phyloP scores from a whole-genome alignment of 2,113 vertebrate species.

The Steatornis caripensis region DNA sequence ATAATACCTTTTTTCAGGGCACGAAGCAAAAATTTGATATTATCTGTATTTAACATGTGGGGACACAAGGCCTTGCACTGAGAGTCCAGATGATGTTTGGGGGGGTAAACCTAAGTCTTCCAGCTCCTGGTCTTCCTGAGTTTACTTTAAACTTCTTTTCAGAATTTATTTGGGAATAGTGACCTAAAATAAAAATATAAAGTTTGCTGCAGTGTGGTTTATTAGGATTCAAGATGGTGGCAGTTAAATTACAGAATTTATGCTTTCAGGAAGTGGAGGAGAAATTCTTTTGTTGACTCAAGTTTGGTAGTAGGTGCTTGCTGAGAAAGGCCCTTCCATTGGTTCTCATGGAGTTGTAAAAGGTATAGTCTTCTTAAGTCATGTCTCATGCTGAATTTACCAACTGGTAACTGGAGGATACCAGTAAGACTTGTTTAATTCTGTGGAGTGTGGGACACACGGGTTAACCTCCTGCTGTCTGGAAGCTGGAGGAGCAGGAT shows the following conservation, averaged over 20 bases:
- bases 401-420: neutral
- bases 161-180: neutral
- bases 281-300: neutral
- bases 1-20: neutral
- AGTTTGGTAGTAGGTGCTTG: neutral
- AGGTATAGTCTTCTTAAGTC: neutral
- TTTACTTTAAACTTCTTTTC: neutral
- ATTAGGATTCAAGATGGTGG: neutral
- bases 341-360: neutral
- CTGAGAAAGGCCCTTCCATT: neutral
- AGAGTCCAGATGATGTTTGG: neutral
- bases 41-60: accelerated
- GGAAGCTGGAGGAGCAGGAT: accelerated
- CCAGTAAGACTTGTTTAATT: neutral
- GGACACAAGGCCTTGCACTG: neutral
- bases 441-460: neutral
- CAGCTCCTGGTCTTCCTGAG: neutral
- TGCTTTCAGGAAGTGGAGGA: neutral
- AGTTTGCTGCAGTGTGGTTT: neutral
- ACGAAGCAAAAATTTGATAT: neutral
- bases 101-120: neutral
- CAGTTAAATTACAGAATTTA: neutral
- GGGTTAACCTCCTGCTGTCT: neutral
- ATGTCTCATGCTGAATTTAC: neutral
- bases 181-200: neutral